Evolutionary conservation across 2,113 vertebrate species (phyloP), one percentile per base, ranked within the genome.

Genomic region (Sitta europaea): DNA sequence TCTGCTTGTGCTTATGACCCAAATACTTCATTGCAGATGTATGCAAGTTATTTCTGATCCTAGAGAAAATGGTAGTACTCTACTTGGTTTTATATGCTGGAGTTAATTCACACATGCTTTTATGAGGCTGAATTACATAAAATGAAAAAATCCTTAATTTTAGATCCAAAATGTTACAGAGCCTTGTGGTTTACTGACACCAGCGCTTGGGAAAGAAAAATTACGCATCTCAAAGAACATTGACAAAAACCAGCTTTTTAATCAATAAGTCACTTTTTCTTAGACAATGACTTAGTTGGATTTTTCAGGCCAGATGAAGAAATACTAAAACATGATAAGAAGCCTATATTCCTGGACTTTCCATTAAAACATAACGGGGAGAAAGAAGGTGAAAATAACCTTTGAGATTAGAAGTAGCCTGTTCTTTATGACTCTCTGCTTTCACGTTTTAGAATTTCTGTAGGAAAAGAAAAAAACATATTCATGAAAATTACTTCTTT

Each of bases 1-100:
- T 0, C 3, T 2, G 5, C 35, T 23, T 11, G 51, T 14, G 1
- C 5, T 45, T 61, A n/a, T 50, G 33, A 63, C 14, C 18, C 10
- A 54, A 59, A 58, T 22, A 38, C 2, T 67, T 85, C 28, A 59
- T 40, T 74, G 20, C 10, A 16, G 35, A 27, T 11, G 2, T 50
- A 54, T 24, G 6, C 19, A 55, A 54, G 19, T 36, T 82, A 40
- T 67, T 81, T 81, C 74, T 68, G 19, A 5, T 75, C 14, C 47
- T 28, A 19, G 23, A 27, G 14, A 66, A 75, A 83, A 78, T 57
- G 35, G 2, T 16, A 61, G 51, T 16, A 42, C 29, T 42, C 12
- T 59, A 18, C 5, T 71, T 74, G 8, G 12, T 11, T 78, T 90
- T 57, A 58, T 45, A 24, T 42, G 28, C 17, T 31, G 12, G 73